These are phyloP conservation scores for Oscarella lobularis DNA, from an alignment of 37 sponge, comb jelly and placozoan genomes.

Conservation along the genomic window DNA sequence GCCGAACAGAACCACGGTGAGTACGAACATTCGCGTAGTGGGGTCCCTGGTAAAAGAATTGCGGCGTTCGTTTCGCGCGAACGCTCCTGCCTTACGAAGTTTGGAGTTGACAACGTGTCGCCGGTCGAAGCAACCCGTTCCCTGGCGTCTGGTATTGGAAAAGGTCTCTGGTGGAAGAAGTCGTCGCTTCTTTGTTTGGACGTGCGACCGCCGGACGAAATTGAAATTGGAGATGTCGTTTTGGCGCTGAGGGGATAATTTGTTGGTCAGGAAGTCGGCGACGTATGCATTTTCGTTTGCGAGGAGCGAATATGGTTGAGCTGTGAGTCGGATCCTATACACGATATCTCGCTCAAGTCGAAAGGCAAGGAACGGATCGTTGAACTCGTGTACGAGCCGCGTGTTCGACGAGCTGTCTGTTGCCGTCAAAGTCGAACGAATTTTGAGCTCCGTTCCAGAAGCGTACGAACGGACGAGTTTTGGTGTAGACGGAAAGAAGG, in stretches of 20 bases:
- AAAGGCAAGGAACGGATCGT: too few relatives aligned
- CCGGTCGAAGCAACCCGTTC: constrained; percentile 16
- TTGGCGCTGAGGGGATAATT: neutral
- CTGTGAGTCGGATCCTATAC: neutral
- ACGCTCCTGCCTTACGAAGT: constrained; percentile 71
- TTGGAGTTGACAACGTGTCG: neutral
- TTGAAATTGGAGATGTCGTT: neutral
- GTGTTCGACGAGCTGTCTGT: neutral
- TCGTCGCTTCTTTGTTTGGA: neutral
- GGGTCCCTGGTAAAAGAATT: too few relatives aligned
- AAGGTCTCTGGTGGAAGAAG: constrained; percentile 34
- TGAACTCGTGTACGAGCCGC: neutral
- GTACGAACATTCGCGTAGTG: too few relatives aligned
- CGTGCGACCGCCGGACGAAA: too few relatives aligned
- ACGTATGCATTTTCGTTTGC: neutral
- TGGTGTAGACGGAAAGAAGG: too few relatives aligned
- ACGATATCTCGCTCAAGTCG: neutral
- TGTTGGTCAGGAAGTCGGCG: neutral
- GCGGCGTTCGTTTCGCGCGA: too few relatives aligned
- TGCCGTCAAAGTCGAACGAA: neutral
- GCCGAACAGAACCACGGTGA: too few relatives aligned
- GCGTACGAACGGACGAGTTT: neutral
- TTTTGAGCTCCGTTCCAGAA: neutral
- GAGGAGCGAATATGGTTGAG: too few relatives aligned
- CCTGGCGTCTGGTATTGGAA: constrained; percentile 62